These are phyloP conservation scores for Epistrophella euchroma DNA, from an alignment of 2,888 invertebrate species.

Conservation along the genomic window DNA sequence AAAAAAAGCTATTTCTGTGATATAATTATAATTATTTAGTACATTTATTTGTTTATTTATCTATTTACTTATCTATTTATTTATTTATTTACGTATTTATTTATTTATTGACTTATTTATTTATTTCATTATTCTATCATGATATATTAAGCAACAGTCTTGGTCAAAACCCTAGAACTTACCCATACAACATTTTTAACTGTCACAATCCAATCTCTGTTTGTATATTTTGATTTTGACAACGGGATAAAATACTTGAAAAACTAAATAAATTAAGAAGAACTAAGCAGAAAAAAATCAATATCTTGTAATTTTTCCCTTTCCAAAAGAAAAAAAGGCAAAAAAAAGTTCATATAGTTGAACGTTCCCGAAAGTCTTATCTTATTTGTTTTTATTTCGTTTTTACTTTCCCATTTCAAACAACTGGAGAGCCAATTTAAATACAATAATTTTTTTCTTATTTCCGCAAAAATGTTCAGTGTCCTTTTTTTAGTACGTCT, in stretches of 20 bases:
- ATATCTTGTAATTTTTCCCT: conserved; percentile 40
- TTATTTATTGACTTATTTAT: no score
- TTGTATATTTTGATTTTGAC: no score
- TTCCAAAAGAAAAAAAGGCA: neutral
- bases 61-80: no score
- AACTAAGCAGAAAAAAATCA: conserved; percentile 31
- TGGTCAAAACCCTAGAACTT: no score
- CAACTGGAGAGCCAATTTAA: conserved; percentile 63
- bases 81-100: no score
- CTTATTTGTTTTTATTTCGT: conserved; percentile 61
- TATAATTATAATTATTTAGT: no score
- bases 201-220: no score
- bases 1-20: no score
- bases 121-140: no score
- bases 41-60: no score
- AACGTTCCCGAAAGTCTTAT: conserved; percentile 56
- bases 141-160: no score
- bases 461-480: conserved; percentile 44
- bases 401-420: conserved; percentile 53
- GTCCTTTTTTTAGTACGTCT: conserved; percentile 35
- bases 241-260: conserved; percentile 2
- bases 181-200: no score
- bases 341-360: conserved; percentile 25
- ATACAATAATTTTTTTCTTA: conserved; percentile 51
- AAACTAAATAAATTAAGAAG: conserved; percentile 4